Conservation (phyloP, 2,888 invertebrate species). For the Calameuta idolon region DNA sequence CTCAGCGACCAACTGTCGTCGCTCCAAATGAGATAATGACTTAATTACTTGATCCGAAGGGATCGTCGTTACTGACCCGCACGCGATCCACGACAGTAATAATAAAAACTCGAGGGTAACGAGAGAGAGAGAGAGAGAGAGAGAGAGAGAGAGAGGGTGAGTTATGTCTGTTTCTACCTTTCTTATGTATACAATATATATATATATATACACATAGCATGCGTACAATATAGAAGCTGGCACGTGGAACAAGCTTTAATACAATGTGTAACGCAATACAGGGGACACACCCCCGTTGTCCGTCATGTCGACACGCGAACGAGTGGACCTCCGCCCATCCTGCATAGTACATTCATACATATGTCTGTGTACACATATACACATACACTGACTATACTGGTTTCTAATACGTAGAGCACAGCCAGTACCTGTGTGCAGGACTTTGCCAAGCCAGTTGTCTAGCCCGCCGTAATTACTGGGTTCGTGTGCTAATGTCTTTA, state of each 20-base stretch:
- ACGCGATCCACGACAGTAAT: slow-evolving; percentile 21
- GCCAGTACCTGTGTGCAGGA: not conserved
- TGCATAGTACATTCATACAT: not conserved
- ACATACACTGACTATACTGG: not conserved
- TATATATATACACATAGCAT: not conserved
- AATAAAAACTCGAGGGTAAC: slow-evolving; percentile 1
- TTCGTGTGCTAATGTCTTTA: slow-evolving; percentile 58
- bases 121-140: not conserved
- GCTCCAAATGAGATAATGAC: slow-evolving; percentile 52
- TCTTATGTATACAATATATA: not conserved
- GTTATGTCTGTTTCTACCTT: not conserved
- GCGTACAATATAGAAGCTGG: not conserved
- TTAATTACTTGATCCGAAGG: slow-evolving; percentile 47
- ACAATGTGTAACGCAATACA: slow-evolving; percentile 5
- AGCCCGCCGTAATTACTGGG: slow-evolving; percentile 45
- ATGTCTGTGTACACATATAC: not conserved
- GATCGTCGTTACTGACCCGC: slow-evolving; percentile 31
- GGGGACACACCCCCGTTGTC: not conserved
- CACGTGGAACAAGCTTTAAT: slow-evolving; percentile 3
- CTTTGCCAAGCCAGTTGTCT: slow-evolving; percentile 26
- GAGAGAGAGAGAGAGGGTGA: not conserved
- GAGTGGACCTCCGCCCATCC: not conserved
- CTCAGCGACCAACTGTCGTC: slow-evolving; percentile 44
- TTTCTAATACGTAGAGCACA: not conserved
- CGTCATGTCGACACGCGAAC: slow-evolving; percentile 8